Conservation (phyloP, 2,113 vertebrate species). For the Paracanthobrama guichenoti region DNA sequence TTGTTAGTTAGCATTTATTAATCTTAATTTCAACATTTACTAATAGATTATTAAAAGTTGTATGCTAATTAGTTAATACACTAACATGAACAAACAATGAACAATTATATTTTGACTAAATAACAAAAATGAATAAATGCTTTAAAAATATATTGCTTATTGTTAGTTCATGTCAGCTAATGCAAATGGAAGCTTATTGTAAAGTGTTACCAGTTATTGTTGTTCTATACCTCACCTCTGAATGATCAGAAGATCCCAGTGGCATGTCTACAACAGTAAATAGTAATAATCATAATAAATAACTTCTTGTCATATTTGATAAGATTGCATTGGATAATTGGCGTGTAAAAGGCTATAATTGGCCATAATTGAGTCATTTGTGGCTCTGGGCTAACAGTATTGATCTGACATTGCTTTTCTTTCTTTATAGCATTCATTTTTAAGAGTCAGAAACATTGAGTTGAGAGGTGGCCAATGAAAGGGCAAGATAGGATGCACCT, state of each 20-base stretch:
- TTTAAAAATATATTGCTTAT: no score
- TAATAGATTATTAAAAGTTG: neutral
- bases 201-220: neutral
- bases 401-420: neutral
- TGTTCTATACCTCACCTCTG: neutral
- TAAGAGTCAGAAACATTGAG: neutral
- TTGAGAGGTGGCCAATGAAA: neutral
- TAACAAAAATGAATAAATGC: no score
- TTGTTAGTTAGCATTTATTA: no score
- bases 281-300: neutral
- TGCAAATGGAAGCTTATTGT: no score
- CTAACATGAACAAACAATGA: neutral
- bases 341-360: neutral
- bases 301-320: constrained; percentile 11
- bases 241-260: neutral
- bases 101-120: no score
- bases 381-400: neutral
- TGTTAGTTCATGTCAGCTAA: no score
- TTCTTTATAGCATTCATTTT: neutral
- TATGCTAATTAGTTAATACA: no score
- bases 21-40: neutral
- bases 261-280: neutral
- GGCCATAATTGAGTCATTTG: neutral
- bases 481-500: constrained; percentile 54
- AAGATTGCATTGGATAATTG: neutral